Conservation (phyloP, 2,797 vertebrate species). For the Sebastes hubbsi region DNA sequence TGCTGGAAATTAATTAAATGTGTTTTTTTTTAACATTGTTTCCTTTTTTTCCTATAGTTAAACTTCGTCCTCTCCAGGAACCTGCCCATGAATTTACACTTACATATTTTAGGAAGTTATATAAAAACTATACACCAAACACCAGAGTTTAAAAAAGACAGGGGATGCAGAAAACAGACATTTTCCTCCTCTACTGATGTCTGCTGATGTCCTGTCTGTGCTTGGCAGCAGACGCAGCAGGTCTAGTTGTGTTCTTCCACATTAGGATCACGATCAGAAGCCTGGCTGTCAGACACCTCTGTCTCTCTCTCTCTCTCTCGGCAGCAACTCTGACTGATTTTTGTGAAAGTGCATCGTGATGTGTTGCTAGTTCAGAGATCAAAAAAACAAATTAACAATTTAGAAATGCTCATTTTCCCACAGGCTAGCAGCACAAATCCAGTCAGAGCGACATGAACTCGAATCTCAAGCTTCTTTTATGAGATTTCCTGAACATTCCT, state of each 20-base stretch:
- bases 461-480: not conserved
- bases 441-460: not conserved
- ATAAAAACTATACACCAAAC: not conserved
- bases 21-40: no score
- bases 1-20: no score
- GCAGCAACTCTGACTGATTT: constrained; percentile 9
- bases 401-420: constrained; percentile 1
- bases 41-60: no score
- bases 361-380: not conserved
- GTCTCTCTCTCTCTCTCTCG: constrained; percentile 1
- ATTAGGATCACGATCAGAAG: constrained; percentile 31
- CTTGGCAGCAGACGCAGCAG: constrained; percentile 26
- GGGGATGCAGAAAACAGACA: not conserved
- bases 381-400: constrained; percentile 21
- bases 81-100: not conserved
- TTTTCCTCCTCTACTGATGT: not conserved
- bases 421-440: not conserved
- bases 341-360: constrained; percentile 1
- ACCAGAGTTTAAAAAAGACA: not conserved
- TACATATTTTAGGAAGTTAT: not conserved
- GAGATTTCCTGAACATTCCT: not conserved
- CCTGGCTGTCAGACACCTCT: constrained; percentile 12
- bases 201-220: constrained; percentile 14
- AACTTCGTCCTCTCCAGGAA: not conserved
- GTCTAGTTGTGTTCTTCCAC: constrained; percentile 29